phyloP scores from a whole-genome alignment of 2,797 vertebrate genomes.

The Intellagama lesueurii region DNA sequence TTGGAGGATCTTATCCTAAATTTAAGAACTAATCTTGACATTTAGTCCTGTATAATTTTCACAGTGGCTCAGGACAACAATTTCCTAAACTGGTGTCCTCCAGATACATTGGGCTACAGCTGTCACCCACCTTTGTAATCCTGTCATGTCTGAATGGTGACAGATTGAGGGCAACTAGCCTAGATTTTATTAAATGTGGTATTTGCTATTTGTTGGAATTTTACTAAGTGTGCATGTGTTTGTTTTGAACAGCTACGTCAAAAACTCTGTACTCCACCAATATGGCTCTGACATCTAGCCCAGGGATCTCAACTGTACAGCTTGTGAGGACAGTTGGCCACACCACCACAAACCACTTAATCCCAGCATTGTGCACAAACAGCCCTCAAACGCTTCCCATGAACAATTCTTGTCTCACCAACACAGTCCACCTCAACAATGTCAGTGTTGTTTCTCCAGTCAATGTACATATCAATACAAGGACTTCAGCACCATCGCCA shows the following conservation, averaged over 20 bases:
- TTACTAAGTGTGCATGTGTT: background rate
- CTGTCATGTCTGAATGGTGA: background rate
- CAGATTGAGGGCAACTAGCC: background rate
- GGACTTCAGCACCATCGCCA: slow-evolving; percentile 88
- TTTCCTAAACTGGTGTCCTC: background rate
- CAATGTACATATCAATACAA: slow-evolving; percentile 87
- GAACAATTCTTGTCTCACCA: slow-evolving; percentile 87
- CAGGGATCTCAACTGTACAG: slow-evolving; percentile 85
- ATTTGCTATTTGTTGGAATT: slow-evolving; percentile 1
- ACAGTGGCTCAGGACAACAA: background rate
- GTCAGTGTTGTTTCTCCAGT: slow-evolving; percentile 90
- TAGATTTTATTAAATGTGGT: background rate
- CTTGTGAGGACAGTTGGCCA: slow-evolving; percentile 87
- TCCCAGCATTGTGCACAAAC: slow-evolving; percentile 85
- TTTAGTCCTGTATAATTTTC: background rate
- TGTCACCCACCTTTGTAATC: background rate
- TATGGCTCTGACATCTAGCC: slow-evolving; percentile 84
- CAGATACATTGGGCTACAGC: background rate
- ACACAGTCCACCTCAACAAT: slow-evolving; percentile 85
- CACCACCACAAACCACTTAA: slow-evolving; percentile 85
- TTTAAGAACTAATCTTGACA: background rate
- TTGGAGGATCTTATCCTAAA: background rate
- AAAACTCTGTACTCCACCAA: slow-evolving; percentile 88
- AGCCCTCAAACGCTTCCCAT: slow-evolving; percentile 87
- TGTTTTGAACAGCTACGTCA: slow-evolving; percentile 80